phyloP scores from a whole-genome alignment of 1,140 invertebrate species.

The Pinna nobilis region DNA sequence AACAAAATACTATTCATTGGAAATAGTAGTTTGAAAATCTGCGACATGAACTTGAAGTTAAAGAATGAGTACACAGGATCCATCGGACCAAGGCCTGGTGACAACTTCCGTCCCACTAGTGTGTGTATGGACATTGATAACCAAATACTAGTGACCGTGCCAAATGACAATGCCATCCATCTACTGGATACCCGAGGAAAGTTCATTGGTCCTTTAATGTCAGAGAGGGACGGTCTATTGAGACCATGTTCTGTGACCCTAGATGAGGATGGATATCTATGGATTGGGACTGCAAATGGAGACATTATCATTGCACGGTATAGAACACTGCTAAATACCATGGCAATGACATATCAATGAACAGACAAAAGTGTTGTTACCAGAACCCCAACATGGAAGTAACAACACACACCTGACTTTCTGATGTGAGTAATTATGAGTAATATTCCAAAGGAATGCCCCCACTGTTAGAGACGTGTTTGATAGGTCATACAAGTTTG shows the following conservation, averaged over 20 bases:
- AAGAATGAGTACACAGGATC: not conserved
- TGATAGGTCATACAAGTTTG: too few relatives aligned
- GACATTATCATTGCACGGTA: not conserved
- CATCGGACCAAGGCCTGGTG: not conserved
- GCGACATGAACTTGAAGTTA: too few relatives aligned
- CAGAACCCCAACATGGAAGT: too few relatives aligned
- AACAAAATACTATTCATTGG: too few relatives aligned
- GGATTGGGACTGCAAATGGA: not conserved
- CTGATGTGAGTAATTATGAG: too few relatives aligned
- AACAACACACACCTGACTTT: too few relatives aligned
- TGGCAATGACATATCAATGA: too few relatives aligned
- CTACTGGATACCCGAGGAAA: not conserved
- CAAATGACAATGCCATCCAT: constrained; percentile 7
- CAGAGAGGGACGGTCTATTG: not conserved
- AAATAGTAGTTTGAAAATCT: too few relatives aligned
- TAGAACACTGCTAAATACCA: not conserved
- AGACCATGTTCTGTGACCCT: not conserved
- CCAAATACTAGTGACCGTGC: not conserved
- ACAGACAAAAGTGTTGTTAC: too few relatives aligned
- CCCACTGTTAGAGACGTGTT: too few relatives aligned
- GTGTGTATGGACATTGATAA: not conserved
- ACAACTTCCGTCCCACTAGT: not conserved
- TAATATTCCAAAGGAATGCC: too few relatives aligned
- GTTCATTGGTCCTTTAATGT: not conserved
- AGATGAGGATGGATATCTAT: not conserved